Evolutionary conservation across 1,140 invertebrate species (phyloP).

Genomic region (Rhyacophila brunnea): DNA sequence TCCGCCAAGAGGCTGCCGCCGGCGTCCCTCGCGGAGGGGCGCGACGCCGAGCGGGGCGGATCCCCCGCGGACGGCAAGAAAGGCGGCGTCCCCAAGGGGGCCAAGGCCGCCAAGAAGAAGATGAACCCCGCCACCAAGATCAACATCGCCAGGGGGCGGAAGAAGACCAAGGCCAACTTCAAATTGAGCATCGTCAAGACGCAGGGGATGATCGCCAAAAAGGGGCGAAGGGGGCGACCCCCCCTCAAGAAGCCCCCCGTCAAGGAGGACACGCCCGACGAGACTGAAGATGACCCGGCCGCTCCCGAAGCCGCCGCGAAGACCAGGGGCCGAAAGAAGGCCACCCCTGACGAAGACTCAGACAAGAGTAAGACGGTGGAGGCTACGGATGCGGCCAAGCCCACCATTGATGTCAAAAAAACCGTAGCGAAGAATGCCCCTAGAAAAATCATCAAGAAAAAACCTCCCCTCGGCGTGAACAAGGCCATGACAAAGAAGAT

Average conservation of each 20-base stretch:
- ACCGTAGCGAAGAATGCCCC: constrained; percentile 15
- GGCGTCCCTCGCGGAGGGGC: background rate
- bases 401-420: constrained; percentile 39
- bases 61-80: background rate
- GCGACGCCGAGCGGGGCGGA: background rate
- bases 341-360: constrained; percentile 38
- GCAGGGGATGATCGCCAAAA: constrained; percentile 6
- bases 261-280: constrained; percentile 40
- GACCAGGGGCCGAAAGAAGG: constrained; percentile 1
- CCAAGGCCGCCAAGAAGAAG: constrained; percentile 6
- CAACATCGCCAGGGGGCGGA: constrained; percentile 11
- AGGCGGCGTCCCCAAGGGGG: background rate
- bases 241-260: constrained; percentile 7
- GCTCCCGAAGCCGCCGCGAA: constrained; percentile 1
- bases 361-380: constrained; percentile 41
- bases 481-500: constrained; percentile 50
- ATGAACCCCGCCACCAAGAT: constrained; percentile 16
- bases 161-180: constrained; percentile 29
- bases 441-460: constrained; percentile 25
- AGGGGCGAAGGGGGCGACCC: constrained; percentile 8
- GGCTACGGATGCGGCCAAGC: constrained; percentile 40
- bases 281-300: background rate
- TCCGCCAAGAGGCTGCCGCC: background rate
- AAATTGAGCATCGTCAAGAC: constrained; percentile 26
- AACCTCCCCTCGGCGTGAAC: constrained; percentile 41